These are phyloP conservation scores for Molorchus minor DNA, from an alignment of 2,888 invertebrate species.

Conservation along the genomic window DNA sequence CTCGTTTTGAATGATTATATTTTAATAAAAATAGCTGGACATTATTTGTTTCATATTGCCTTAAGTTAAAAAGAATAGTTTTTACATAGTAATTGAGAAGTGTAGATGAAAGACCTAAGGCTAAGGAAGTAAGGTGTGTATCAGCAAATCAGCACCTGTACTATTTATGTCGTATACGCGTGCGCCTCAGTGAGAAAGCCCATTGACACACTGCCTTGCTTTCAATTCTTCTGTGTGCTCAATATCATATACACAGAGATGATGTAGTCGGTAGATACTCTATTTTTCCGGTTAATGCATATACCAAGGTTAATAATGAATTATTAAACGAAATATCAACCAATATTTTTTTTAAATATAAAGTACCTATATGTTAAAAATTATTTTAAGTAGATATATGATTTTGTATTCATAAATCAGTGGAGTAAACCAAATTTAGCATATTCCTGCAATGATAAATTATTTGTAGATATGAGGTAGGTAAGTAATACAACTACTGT, in stretches of 20 bases:
- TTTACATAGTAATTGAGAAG: slow-evolving; percentile 31
- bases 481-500: not conserved
- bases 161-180: slow-evolving; percentile 47
- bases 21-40: too few relatives aligned
- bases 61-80: slow-evolving; percentile 24
- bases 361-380: too few relatives aligned
- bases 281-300: slow-evolving; percentile 15
- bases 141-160: slow-evolving; percentile 49
- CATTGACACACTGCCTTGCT: slow-evolving; percentile 66
- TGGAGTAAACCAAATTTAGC: too few relatives aligned
- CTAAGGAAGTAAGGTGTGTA: slow-evolving; percentile 41
- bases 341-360: not conserved
- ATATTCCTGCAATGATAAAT: too few relatives aligned
- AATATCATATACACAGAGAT: slow-evolving; percentile 60
- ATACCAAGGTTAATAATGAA: not conserved
- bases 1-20: too few relatives aligned
- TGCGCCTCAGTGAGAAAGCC: slow-evolving; percentile 56
- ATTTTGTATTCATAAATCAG: too few relatives aligned
- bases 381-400: too few relatives aligned
- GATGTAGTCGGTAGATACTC: slow-evolving; percentile 44
- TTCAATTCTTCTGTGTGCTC: slow-evolving; percentile 63
- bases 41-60: too few relatives aligned
- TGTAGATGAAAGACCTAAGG: slow-evolving; percentile 35
- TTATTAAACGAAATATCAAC: not conserved
- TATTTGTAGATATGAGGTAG: not conserved